Evolutionary conservation across 1,140 invertebrate genomes (phyloP), one percentile per base, ranked within the genome.

Genomic region (Phymorhynchus buccinoides): DNA sequence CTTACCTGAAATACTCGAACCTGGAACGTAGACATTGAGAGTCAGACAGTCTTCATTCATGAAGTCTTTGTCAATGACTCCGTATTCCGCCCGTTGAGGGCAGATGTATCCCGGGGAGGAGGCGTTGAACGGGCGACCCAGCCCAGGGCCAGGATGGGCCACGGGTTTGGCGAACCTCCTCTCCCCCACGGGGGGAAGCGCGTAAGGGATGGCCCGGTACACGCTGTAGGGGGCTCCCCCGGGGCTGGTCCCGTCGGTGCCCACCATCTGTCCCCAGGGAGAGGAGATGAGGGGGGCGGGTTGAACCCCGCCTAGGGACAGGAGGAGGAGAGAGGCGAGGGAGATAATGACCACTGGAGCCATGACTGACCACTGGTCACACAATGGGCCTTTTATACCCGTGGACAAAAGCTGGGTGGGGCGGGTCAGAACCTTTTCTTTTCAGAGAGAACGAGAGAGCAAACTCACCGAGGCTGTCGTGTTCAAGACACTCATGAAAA

Each of bases 121-220:
- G 32, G 84, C 84, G 39, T 37, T 32, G 32, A 85, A 85, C 41
- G n/a, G 44, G 41, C 30, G 42, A 27, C 48, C 78, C 16, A 22
- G 35, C 56, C 80, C 80, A 1, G 78, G 66, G 16, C 78, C 78
- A 16, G 77, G 77, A 37, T 85, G 73, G 1, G 84, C 75, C 32
- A 79, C 75, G 0, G 84, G 78, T 42, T 85, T 85, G 48, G 48
- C 52, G 52, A 78, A 85, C 14, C 84, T 44, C 18, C 75, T 75
- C 30, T 85, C 41, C 35, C 84, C 84, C 1, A 79, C 16, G 56
- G 84, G 84, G 4, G 84, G 84, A 35, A 80, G 32, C 37, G 84
- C 84, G 32, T 39, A 85, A n/a, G 84, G 84, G 44, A 85, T 80
- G 37, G 73, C 77, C 48, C 52, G 78, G 41, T 85, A 85, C 30